These are phyloP conservation scores for Drosophila carrolli DNA, from an alignment of 1,140 invertebrate genomes.

Conservation along the genomic window DNA sequence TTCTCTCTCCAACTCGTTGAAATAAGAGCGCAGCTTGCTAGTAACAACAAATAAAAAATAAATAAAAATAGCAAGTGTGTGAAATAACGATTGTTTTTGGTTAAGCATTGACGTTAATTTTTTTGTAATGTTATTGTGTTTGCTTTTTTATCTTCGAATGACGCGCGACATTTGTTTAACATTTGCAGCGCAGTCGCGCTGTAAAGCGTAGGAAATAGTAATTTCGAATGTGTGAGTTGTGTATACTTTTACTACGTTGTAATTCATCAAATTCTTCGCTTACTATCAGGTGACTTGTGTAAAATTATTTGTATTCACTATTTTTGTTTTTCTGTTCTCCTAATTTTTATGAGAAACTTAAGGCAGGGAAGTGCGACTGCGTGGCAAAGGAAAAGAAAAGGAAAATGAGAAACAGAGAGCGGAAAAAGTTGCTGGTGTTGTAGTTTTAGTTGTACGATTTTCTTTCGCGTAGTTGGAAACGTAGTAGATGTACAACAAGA, in stretches of 20 bases:
- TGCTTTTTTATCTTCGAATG: constrained; percentile 10
- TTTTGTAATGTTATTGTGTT: neutral
- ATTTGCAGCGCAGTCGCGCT: constrained; percentile 52
- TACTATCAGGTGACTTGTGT: constrained; percentile 52
- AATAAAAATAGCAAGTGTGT: constrained; percentile 51
- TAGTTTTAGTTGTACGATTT: constrained; percentile 37
- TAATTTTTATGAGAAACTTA: constrained; percentile 59
- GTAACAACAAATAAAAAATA: constrained; percentile 41
- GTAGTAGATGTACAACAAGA: constrained; percentile 15
- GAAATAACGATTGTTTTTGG: too few relatives aligned
- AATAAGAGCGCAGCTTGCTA: constrained; percentile 10
- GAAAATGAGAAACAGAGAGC: constrained; percentile 15
- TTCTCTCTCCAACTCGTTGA: constrained; percentile 14
- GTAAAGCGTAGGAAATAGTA: constrained; percentile 64
- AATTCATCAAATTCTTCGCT: constrained; percentile 65
- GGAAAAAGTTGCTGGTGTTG: constrained; percentile 21
- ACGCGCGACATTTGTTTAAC: constrained; percentile 35
- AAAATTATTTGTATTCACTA: constrained; percentile 5
- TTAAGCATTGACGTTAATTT: constrained; percentile 21
- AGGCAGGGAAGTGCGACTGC: constrained; percentile 67
- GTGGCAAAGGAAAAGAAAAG: constrained; percentile 57
- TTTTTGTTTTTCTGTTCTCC: constrained; percentile 2
- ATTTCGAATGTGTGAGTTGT: constrained; percentile 1
- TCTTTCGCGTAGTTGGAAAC: constrained; percentile 74
- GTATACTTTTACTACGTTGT: constrained; percentile 62